phyloP scores from a whole-genome alignment of 2,797 vertebrate genomes.

The Anas acuta region DNA sequence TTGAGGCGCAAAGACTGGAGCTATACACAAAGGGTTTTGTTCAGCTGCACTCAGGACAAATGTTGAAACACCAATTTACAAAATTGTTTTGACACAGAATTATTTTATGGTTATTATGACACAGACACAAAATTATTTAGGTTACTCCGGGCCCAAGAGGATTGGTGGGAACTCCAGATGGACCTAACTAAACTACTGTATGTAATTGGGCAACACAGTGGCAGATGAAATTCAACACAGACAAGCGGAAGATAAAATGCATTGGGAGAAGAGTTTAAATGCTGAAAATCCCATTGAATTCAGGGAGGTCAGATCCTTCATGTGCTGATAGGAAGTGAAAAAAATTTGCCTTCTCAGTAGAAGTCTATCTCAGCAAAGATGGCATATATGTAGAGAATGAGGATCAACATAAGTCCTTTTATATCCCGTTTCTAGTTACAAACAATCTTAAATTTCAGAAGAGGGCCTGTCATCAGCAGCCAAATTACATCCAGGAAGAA shows the following conservation, averaged over 20 bases:
- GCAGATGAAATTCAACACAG: slow-evolving; percentile 49
- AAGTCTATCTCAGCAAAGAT: neutral
- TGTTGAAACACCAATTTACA: slow-evolving; percentile 65
- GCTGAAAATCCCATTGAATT: slow-evolving; percentile 10
- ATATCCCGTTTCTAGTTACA: neutral
- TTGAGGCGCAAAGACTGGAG: slow-evolving; percentile 72
- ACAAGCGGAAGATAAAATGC: neutral
- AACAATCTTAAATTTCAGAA: neutral
- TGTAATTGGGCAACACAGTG: slow-evolving; percentile 49
- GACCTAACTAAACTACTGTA: slow-evolving; percentile 26
- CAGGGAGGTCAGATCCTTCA: neutral
- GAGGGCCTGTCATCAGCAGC: neutral
- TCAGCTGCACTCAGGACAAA: slow-evolving; percentile 59
- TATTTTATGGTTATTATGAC: slow-evolving; percentile 52
- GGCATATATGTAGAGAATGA: neutral
- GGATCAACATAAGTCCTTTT: neutral
- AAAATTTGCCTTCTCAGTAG: neutral
- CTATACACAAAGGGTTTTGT: slow-evolving; percentile 68
- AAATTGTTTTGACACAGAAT: slow-evolving; percentile 71
- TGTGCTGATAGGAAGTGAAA: neutral
- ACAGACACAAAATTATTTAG: slow-evolving; percentile 38
- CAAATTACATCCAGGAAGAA: neutral
- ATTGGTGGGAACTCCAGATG: slow-evolving; percentile 39
- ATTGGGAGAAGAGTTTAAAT: slow-evolving; percentile 46
- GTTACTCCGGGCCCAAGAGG: slow-evolving; percentile 37